Evolutionary conservation across 2,888 invertebrate genomes (phyloP).

Genomic region (Temnothorax rugatulus): DNA sequence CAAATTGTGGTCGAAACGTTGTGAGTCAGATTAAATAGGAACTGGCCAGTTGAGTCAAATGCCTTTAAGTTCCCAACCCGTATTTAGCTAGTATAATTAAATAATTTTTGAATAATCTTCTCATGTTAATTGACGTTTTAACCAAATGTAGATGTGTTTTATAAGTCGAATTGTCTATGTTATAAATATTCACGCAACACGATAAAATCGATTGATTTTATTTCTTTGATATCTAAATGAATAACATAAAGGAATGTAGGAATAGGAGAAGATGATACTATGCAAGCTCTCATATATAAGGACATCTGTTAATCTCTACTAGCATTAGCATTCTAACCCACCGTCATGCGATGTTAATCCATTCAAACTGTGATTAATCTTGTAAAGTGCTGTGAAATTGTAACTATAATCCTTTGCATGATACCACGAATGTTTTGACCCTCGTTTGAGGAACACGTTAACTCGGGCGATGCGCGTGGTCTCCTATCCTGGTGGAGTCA

Average conservation of each 20-base stretch:
- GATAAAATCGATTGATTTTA: background rate
- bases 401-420: slow-evolving; percentile 60
- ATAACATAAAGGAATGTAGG: too few relatives aligned
- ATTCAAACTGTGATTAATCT: slow-evolving; percentile 18
- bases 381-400: slow-evolving; percentile 9
- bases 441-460: slow-evolving; percentile 34
- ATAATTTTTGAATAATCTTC: background rate
- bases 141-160: background rate
- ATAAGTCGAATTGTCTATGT: background rate
- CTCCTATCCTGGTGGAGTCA: background rate
- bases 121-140: background rate
- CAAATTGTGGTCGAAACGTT: too few relatives aligned
- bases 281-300: background rate
- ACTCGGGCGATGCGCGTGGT: background rate
- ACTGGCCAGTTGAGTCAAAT: too few relatives aligned
- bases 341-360: slow-evolving; percentile 11
- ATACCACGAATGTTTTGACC: slow-evolving; percentile 15
- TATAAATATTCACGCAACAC: background rate
- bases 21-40: too few relatives aligned
- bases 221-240: slow-evolving; percentile 2
- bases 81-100: background rate
- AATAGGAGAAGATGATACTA: background rate
- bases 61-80: background rate
- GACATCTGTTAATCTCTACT: background rate
- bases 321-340: background rate